phyloP scores from a whole-genome alignment of 2,888 invertebrate species.

The Limenitis camilla region DNA sequence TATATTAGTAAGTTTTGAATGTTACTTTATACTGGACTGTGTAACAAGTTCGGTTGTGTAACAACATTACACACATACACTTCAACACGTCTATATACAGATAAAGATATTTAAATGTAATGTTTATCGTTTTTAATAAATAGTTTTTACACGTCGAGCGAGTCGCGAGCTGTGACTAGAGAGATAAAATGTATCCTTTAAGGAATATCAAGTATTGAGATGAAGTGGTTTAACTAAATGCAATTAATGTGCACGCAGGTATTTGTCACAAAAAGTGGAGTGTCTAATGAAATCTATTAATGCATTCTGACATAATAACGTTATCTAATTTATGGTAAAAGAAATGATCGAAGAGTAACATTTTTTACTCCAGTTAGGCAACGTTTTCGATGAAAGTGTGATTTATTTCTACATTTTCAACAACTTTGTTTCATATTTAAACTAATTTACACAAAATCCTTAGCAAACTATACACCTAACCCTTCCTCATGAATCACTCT shows the following conservation, averaged over 20 bases:
- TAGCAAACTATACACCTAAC: too few relatives aligned
- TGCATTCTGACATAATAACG: conserved; percentile 5
- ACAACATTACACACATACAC: not conserved
- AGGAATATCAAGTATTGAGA: conserved; percentile 5
- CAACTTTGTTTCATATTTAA: too few relatives aligned
- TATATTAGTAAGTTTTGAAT: not conserved
- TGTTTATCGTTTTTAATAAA: conserved; percentile 2
- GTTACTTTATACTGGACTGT: not conserved
- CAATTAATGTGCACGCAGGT: conserved; percentile 2
- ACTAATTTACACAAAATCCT: too few relatives aligned
- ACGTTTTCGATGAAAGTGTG: too few relatives aligned
- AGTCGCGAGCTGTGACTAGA: not conserved
- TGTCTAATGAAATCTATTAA: not conserved
- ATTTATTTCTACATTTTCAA: too few relatives aligned
- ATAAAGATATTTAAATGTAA: conserved; percentile 3
- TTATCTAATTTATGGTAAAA: too few relatives aligned
- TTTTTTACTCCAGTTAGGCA: too few relatives aligned
- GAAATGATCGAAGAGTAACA: too few relatives aligned
- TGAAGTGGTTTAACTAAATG: conserved; percentile 2
- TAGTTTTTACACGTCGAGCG: not conserved
- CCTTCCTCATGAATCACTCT: too few relatives aligned
- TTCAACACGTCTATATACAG: not conserved
- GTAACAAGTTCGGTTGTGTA: not conserved
- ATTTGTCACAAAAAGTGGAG: not conserved
- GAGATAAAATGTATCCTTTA: conserved; percentile 5